phyloP scores from a whole-genome alignment of 2,888 invertebrate species.

The Thyatira batis region DNA sequence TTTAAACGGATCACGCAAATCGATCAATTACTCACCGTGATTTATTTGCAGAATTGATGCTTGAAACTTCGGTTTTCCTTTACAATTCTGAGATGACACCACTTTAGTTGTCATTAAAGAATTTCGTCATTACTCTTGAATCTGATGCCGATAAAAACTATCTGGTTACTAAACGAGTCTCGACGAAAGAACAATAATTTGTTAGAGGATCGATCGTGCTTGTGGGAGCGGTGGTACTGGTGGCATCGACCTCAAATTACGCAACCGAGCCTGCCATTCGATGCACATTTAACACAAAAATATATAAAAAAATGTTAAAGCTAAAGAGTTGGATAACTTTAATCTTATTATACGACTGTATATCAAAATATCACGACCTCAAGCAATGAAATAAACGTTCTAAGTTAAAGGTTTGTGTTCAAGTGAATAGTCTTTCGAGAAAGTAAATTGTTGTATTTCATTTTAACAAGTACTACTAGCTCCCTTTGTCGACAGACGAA shows the following conservation, averaged over 20 bases:
- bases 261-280: conserved; percentile 48
- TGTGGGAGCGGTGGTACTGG: conserved; percentile 37
- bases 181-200: conserved; percentile 44
- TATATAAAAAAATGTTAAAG: conserved; percentile 1
- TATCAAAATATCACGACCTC: background rate
- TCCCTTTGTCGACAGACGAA: too few relatives aligned
- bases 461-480: too few relatives aligned
- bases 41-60: background rate
- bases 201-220: conserved; percentile 42
- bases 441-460: too few relatives aligned
- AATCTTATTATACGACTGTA: background rate
- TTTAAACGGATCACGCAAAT: background rate
- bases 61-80: background rate
- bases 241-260: conserved; percentile 68
- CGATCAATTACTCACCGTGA: background rate
- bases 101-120: background rate
- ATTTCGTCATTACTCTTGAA: conserved; percentile 9
- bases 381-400: background rate
- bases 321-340: background rate
- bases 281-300: conserved; percentile 45
- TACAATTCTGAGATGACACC: background rate
- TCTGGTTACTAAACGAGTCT: conserved; percentile 22
- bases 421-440: too few relatives aligned
- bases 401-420: too few relatives aligned
- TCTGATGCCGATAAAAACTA: conserved; percentile 9